phyloP scores from a whole-genome alignment of 2,113 vertebrate species.

The Hemibagrus wyckioides region DNA sequence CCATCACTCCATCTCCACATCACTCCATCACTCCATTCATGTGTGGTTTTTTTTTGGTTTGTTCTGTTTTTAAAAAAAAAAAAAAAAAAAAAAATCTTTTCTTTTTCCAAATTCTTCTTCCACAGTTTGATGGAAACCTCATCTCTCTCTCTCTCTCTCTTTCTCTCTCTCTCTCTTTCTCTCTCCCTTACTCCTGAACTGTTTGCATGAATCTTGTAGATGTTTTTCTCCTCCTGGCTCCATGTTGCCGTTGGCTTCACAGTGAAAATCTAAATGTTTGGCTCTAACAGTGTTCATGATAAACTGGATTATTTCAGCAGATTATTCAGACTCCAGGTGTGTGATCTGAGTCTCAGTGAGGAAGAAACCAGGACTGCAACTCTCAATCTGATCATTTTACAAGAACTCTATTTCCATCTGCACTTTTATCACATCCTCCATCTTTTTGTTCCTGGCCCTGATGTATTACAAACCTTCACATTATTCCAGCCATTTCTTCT shows the following conservation, averaged over 20 bases:
- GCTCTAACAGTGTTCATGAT: not conserved
- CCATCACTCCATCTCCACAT: no score
- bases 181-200: no score
- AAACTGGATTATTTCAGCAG: not conserved
- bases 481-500: not conserved
- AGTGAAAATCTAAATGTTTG: not conserved
- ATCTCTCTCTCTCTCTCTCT: no score
- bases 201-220: no score
- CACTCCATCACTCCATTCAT: no score
- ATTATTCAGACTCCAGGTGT: not conserved
- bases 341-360: not conserved
- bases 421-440: not conserved
- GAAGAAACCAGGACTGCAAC: not conserved
- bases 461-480: not conserved
- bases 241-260: not conserved
- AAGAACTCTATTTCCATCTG: not conserved
- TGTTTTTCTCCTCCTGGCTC: not conserved
- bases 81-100: no score
- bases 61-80: no score
- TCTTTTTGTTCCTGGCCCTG: not conserved
- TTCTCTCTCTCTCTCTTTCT: no score
- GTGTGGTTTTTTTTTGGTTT: no score
- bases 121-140: no score
- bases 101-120: no score
- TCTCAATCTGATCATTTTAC: not conserved